phyloP scores from a whole-genome alignment of 2,888 invertebrate genomes.

The Calephelis perditalis region DNA sequence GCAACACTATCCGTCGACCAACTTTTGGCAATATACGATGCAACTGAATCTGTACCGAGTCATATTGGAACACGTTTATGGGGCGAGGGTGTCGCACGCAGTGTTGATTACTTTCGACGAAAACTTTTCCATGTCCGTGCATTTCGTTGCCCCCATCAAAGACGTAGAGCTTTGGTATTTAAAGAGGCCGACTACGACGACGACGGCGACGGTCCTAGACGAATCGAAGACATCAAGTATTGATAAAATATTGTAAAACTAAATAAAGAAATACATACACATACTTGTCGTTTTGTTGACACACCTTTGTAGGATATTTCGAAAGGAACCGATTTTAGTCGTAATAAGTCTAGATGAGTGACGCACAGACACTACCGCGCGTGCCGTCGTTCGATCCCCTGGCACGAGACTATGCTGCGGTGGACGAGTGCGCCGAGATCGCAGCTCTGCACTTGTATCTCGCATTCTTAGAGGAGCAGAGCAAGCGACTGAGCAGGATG shows the following conservation, averaged over 20 bases:
- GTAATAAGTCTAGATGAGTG: not conserved
- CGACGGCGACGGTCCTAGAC: not conserved
- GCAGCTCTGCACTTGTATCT: constrained; percentile 12
- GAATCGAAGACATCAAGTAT: no score
- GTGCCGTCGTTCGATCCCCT: constrained; percentile 13
- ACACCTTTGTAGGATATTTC: no score
- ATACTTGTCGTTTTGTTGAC: not conserved
- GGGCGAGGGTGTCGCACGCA: constrained; percentile 8
- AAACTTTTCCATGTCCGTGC: constrained; percentile 12
- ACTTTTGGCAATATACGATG: constrained; percentile 5
- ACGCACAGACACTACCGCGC: not conserved
- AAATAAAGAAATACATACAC: no score
- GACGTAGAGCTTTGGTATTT: constrained; percentile 11
- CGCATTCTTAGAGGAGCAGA: constrained; percentile 11
- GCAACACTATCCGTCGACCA: constrained; percentile 3
- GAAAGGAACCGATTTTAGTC: no score
- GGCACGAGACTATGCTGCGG: constrained; percentile 11
- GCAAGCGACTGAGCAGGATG: constrained; percentile 7
- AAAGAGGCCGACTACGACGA: not conserved
- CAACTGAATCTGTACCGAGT: constrained; percentile 12
- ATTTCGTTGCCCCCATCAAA: constrained; percentile 4
- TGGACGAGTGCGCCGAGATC: constrained; percentile 9
- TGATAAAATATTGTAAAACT: no score
- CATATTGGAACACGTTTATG: constrained; percentile 8
- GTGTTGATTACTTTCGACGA: constrained; percentile 12